Conservation (phyloP, 2,797 vertebrate genomes). For the Gallinago stenura region DNA sequence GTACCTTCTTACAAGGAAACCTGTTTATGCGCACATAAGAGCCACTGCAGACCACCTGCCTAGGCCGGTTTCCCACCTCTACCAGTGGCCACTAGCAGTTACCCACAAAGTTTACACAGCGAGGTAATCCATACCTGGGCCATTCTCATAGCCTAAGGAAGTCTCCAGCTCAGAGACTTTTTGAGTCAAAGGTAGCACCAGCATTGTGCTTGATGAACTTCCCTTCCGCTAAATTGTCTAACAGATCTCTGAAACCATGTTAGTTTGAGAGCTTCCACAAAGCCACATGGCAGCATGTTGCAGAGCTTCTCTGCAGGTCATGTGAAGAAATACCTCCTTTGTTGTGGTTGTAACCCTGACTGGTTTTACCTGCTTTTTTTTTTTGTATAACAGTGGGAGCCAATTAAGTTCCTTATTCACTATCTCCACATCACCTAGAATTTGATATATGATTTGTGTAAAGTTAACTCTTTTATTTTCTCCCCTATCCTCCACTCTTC, state of each 20-base stretch:
- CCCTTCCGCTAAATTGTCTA: background rate
- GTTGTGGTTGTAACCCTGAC: background rate
- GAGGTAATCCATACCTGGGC: fast-evolving
- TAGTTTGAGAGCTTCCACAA: background rate
- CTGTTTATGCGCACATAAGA: background rate
- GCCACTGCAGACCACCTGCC: background rate
- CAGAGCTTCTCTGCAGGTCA: background rate
- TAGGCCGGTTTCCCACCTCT: background rate
- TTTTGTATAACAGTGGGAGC: background rate
- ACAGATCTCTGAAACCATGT: background rate
- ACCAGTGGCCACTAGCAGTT: background rate
- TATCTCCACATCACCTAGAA: background rate
- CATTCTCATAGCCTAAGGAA: background rate
- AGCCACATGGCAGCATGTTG: background rate
- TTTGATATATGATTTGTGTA: background rate
- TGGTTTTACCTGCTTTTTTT: background rate
- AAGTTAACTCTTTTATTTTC: background rate
- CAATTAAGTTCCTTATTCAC: background rate
- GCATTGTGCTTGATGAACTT: background rate
- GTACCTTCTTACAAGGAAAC: background rate
- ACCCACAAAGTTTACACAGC: fast-evolving
- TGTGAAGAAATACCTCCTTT: background rate
- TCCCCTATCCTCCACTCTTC: background rate
- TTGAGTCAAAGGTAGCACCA: background rate
- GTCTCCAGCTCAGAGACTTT: background rate